Percentiles rank a stretch among this genome's conserved stretches.
Conservation (phyloP, 2,113 vertebrate species). For the Marmota flaviventris region DNA sequence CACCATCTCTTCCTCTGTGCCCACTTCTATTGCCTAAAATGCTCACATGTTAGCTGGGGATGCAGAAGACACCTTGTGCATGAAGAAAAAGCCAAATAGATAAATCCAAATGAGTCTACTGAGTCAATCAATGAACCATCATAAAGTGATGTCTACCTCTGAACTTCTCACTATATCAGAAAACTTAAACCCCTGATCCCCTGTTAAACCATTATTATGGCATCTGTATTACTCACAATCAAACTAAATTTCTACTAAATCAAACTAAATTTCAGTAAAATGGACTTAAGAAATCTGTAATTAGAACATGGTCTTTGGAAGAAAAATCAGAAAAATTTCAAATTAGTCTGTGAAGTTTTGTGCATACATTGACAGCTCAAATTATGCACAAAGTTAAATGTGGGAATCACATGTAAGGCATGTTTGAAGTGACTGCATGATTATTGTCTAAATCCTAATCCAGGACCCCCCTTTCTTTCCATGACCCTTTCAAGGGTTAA, state of each 20-base stretch:
- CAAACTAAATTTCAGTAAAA: no score
- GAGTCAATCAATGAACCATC: background rate
- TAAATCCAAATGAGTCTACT: background rate
- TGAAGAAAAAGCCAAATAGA: background rate
- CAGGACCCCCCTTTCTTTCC: background rate
- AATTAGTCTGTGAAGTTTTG: background rate
- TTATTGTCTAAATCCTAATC: background rate
- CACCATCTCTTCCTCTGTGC: background rate
- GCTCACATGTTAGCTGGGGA: background rate
- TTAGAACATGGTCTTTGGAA: background rate
- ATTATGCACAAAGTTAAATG: background rate
- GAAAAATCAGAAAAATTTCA: background rate
- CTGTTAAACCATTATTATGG: background rate
- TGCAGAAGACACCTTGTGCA: background rate
- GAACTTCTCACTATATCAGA: background rate
- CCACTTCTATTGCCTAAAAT: background rate
- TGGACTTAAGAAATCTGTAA: background rate
- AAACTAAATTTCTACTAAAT: background rate
- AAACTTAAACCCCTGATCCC: background rate
- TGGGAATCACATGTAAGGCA: background rate
- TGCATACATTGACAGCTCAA: background rate
- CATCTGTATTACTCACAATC: background rate
- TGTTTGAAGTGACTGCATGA: background rate
- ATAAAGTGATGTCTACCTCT: background rate
- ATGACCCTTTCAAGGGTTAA: background rate